Conservation (phyloP, 2,888 invertebrate genomes). For the Campoletis raptor region DNA sequence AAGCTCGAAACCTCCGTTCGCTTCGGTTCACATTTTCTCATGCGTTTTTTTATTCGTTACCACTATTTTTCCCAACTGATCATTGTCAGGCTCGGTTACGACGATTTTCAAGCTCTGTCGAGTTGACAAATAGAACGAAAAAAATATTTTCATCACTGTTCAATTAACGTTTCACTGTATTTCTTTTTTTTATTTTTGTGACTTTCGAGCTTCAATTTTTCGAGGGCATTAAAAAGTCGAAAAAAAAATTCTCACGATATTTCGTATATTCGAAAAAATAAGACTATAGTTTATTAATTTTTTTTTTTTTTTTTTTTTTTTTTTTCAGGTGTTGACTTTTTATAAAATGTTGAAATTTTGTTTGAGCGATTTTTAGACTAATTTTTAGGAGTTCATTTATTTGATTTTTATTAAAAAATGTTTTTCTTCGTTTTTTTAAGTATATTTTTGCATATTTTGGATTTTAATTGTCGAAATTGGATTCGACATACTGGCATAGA, state of each 20-base stretch:
- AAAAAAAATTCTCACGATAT: neutral
- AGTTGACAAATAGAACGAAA: neutral
- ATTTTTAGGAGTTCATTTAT: neutral
- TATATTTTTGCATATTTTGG: neutral
- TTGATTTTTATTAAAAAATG: neutral
- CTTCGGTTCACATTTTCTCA: neutral
- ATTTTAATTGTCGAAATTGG: neutral
- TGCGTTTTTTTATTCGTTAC: neutral
- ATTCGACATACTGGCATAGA: slow-evolving; percentile 53
- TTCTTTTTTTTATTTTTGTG: neutral
- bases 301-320: neutral
- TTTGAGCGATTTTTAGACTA: neutral
- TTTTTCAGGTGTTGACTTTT: neutral
- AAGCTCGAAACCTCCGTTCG: neutral
- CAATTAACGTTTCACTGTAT: neutral
- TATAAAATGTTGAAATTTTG: neutral
- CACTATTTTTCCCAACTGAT: neutral
- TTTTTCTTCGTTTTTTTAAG: neutral
- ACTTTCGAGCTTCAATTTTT: neutral
- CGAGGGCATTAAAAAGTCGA: neutral
- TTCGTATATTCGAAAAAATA: neutral
- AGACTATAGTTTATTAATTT: neutral
- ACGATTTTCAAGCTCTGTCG: neutral
- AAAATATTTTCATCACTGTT: neutral
- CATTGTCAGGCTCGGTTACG: neutral